These are phyloP conservation scores for Ormyrus rosae DNA, from an alignment of 2,888 invertebrate species.

Conservation along the genomic window DNA sequence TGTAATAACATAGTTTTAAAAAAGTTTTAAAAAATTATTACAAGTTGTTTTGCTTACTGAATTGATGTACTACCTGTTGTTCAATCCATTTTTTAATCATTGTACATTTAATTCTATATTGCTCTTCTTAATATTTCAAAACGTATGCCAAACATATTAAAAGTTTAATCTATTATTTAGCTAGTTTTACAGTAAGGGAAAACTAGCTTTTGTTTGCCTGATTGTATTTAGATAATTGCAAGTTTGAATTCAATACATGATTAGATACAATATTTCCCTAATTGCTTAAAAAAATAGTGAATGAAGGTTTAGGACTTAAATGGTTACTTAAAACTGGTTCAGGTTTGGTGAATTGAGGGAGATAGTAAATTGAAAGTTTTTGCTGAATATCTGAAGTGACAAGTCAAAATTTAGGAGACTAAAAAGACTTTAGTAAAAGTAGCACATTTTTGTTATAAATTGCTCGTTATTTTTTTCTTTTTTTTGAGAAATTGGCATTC, in stretches of 20 bases:
- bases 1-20: no score
- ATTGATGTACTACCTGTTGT: no score
- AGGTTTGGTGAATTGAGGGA: conserved; percentile 30
- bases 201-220: no score
- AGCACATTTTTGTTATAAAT: conserved; percentile 25
- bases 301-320: conserved; percentile 18
- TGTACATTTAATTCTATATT: no score
- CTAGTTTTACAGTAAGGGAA: no score
- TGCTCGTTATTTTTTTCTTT: conserved; percentile 27
- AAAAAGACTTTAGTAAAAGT: conserved; percentile 24
- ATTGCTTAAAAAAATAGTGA: not conserved
- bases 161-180: not conserved
- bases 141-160: conserved; percentile 4
- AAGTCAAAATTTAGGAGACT: conserved; percentile 12
- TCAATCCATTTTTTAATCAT: no score
- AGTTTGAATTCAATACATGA: no score
- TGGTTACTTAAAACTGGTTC: conserved; percentile 30
- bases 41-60: no score
- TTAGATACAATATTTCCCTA: not conserved
- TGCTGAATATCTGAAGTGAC: conserved; percentile 3
- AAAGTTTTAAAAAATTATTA: no score
- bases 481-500: conserved; percentile 22
- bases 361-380: conserved; percentile 13
- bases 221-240: no score
- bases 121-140: not conserved